phyloP scores from a whole-genome alignment of 2,797 vertebrate species.

The Malurus splendens region DNA sequence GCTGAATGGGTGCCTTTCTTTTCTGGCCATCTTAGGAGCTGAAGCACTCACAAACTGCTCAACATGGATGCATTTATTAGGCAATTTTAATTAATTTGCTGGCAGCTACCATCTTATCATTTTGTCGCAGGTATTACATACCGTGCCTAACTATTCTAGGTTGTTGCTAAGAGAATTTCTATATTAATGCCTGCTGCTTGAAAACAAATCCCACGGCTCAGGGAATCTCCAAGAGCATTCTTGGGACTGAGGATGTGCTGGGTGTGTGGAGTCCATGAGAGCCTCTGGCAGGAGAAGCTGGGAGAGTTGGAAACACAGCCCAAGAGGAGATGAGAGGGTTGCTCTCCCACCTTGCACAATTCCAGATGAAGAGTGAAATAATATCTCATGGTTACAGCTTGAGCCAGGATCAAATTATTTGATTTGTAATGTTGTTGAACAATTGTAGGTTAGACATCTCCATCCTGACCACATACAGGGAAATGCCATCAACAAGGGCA shows the following conservation, averaged over 20 bases:
- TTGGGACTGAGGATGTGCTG: neutral
- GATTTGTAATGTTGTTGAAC: neutral
- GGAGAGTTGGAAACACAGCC: neutral
- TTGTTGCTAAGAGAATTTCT: neutral
- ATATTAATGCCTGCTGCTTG: neutral
- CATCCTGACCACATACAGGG: no score
- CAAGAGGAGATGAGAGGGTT: accelerated
- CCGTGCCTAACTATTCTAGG: neutral
- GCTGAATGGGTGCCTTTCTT: neutral
- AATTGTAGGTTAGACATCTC: neutral
- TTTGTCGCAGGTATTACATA: neutral
- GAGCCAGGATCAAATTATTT: neutral
- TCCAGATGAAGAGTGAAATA: neutral
- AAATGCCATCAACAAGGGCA: neutral
- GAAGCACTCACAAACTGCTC: neutral
- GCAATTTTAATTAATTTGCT: neutral
- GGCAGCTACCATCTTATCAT: neutral
- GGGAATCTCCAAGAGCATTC: neutral
- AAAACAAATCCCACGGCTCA: neutral
- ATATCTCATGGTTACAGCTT: neutral
- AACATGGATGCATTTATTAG: neutral
- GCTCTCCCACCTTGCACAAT: neutral
- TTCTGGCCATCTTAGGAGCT: neutral
- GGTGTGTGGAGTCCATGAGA: neutral
- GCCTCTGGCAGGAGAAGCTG: accelerated